Evolutionary conservation across 2,113 vertebrate genomes (phyloP).

Genomic region (Tyto alba): DNA sequence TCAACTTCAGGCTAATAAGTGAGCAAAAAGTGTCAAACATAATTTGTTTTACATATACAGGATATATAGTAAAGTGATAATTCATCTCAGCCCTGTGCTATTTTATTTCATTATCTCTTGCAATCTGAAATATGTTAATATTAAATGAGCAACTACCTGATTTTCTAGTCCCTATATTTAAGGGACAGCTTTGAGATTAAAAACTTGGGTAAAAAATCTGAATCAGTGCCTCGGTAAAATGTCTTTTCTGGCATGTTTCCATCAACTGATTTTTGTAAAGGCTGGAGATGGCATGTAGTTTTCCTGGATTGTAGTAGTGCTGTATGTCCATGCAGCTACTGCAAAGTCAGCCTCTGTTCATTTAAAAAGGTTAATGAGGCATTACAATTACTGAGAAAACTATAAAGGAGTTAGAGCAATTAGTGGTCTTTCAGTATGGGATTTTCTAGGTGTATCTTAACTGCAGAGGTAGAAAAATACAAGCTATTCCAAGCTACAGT

Average conservation of each 20-base stretch:
- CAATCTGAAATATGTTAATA: not conserved
- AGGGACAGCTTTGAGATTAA: not conserved
- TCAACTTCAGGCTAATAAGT: not conserved
- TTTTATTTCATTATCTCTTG: not conserved
- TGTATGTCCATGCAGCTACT: not conserved
- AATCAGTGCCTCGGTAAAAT: not conserved
- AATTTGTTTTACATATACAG: not conserved
- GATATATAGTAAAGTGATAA: not conserved
- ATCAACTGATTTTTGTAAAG: not conserved
- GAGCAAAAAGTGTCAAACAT: not conserved
- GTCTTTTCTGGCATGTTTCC: not conserved
- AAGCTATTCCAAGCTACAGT: not conserved
- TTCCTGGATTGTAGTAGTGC: not conserved
- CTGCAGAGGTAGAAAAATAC: not conserved
- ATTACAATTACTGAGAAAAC: not conserved
- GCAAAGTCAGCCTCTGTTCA: not conserved
- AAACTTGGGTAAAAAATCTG: not conserved
- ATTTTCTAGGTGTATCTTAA: not conserved
- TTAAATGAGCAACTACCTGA: not conserved
- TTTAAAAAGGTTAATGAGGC: not conserved
- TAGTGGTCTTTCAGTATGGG: not conserved
- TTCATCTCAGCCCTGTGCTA: not conserved
- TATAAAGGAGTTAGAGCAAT: not conserved
- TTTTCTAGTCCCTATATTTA: not conserved
- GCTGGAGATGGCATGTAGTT: not conserved